A percentile compares a stretch with the other conserved stretches of the same genome.
Conservation (phyloP, 2,888 invertebrate species). For the Lasioglossum malachurum region DNA sequence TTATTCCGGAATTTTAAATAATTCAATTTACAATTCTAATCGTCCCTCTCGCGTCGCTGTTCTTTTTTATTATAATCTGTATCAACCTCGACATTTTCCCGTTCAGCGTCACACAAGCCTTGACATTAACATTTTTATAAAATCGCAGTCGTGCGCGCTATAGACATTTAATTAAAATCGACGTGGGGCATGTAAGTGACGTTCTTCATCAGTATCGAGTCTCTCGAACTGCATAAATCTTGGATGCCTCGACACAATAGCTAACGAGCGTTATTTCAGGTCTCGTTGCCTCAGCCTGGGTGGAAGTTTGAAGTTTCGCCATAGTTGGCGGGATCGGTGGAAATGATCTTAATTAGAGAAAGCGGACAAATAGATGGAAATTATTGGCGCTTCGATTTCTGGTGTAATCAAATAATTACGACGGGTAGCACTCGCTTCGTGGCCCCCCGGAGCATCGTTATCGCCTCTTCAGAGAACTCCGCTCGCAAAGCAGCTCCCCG, state of each 20-base stretch:
- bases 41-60: too few species aligned
- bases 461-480: constrained; percentile 21
- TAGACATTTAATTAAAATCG: too few species aligned
- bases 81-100: too few species aligned
- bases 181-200: too few species aligned
- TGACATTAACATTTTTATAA: too few species aligned
- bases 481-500: constrained; percentile 1
- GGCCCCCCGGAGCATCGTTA: constrained; percentile 14
- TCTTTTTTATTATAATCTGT: not conserved
- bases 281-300: not conserved
- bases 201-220: not conserved
- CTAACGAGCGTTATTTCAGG: not conserved
- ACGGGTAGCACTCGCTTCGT: not conserved
- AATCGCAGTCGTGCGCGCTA: too few species aligned
- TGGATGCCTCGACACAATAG: not conserved
- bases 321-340: not conserved
- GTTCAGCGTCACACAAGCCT: too few species aligned
- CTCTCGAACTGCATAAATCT: not conserved
- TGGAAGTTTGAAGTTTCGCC: not conserved
- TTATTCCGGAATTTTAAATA: not conserved
- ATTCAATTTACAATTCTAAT: not conserved
- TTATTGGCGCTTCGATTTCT: not conserved
- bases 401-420: constrained; percentile 2
- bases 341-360: not conserved
- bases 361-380: constrained; percentile 1